phyloP scores from a whole-genome alignment of 2,888 invertebrate species.

The Autographa gamma region DNA sequence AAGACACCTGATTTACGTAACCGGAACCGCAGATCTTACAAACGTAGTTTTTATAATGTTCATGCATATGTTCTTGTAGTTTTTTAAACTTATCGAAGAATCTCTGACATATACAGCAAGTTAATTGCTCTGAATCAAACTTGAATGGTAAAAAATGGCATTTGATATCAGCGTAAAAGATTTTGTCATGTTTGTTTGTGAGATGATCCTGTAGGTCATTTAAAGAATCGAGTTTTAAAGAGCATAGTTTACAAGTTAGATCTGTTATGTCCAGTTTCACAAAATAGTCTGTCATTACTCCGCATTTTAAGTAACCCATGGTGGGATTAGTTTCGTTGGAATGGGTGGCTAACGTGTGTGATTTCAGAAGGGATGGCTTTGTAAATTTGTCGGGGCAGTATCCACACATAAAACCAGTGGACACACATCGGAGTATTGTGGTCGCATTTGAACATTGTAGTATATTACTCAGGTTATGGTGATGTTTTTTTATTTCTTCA shows the following conservation, averaged over 20 bases:
- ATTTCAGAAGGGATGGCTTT: constrained; percentile 53
- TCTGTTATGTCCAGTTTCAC: constrained; percentile 70
- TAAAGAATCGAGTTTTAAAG: constrained; percentile 50
- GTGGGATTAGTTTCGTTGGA: constrained; percentile 57
- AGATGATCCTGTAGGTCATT: constrained; percentile 63
- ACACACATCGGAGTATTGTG: constrained; percentile 69
- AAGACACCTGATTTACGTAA: constrained; percentile 47
- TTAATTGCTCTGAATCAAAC: constrained; percentile 59
- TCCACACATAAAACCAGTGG: constrained; percentile 73
- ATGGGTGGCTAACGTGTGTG: constrained; percentile 62
- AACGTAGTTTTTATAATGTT: constrained; percentile 70
- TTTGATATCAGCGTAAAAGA: constrained; percentile 62
- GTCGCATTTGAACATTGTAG: constrained; percentile 75
- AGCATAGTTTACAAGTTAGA: constrained; percentile 66
- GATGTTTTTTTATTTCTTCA: constrained; percentile 64
- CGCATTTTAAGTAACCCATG: constrained; percentile 65
- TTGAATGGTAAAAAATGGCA: constrained; percentile 69
- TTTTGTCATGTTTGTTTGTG: constrained; percentile 58
- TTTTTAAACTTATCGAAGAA: constrained; percentile 46
- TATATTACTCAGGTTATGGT: constrained; percentile 70
- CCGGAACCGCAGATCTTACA: constrained; percentile 66
- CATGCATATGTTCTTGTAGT: constrained; percentile 68
- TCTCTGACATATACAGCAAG: constrained; percentile 66
- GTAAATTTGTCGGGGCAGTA: constrained; percentile 71
- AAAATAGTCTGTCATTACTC: constrained; percentile 55